Evolutionary conservation across 2,113 vertebrate species (phyloP).

Genomic region (Cricetomys ansorgei): DNA sequence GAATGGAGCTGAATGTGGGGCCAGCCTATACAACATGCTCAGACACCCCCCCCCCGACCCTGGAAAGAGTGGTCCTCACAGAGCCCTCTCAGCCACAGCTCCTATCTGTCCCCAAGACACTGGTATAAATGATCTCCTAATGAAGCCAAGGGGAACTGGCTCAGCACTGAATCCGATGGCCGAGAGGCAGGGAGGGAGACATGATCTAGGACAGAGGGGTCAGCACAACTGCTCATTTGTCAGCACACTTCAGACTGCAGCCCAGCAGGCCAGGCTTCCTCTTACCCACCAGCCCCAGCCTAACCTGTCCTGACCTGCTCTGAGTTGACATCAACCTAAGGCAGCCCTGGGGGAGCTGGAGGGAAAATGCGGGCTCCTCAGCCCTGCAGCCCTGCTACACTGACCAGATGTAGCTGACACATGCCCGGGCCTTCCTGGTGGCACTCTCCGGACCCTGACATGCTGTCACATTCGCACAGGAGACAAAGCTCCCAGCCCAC

Average conservation of each 20-base stretch:
- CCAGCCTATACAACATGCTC: not conserved
- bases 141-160: not conserved
- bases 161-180: not conserved
- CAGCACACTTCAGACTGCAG: not conserved
- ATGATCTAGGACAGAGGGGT: not conserved
- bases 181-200: not conserved
- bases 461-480: not conserved
- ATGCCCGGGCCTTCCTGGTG: not conserved
- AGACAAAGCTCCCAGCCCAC: not conserved
- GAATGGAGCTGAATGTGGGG: no score
- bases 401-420: not conserved
- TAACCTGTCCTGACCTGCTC: not conserved
- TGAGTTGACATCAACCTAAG: not conserved
- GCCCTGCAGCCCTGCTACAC: not conserved
- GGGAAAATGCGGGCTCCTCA: no score
- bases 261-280: not conserved
- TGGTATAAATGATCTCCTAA: not conserved
- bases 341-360: not conserved
- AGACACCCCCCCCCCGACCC: not conserved
- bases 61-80: not conserved
- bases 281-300: not conserved
- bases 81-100: not conserved
- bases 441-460: not conserved
- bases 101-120: not conserved
- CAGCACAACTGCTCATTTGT: not conserved